Percentiles rank a stretch among this genome's conserved stretches.
Evolutionary conservation across 2,888 invertebrate genomes (phyloP).

Genomic region (Leptopilina myrica): DNA sequence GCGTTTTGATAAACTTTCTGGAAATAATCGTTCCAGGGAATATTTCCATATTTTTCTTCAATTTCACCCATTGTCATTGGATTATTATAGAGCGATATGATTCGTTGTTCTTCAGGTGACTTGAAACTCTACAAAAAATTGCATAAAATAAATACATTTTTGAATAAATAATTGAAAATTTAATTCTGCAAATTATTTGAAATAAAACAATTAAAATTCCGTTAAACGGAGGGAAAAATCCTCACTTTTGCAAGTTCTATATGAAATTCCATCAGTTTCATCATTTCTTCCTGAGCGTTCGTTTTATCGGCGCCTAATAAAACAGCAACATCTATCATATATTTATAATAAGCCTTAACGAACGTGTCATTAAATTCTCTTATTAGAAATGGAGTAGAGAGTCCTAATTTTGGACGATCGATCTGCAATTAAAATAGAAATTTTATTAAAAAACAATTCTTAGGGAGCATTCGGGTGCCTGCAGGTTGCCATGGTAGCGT

Average conservation of each 20-base stretch:
- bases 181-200: no score
- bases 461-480: no score
- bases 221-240: no score
- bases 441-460: conserved; percentile 30
- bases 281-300: conserved; percentile 84
- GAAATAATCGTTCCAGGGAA: conserved; percentile 91
- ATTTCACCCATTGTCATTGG: conserved; percentile 89
- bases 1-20: conserved; percentile 86
- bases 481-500: no score
- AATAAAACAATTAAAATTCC: no score
- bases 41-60: conserved; percentile 85
- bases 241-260: conserved; percentile 93
- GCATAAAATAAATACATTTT: not conserved
- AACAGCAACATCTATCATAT: conserved; percentile 92
- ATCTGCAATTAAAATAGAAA: conserved; percentile 79
- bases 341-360: conserved; percentile 89
- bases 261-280: conserved; percentile 91
- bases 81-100: conserved; percentile 82
- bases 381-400: conserved; percentile 90
- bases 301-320: conserved; percentile 88
- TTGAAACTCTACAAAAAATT: not conserved
- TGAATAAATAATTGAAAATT: not conserved
- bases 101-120: not conserved
- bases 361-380: conserved; percentile 90
- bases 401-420: conserved; percentile 91